These are phyloP conservation scores for Drosophila pachea DNA, from an alignment of 1,140 invertebrate species.

Conservation along the genomic window DNA sequence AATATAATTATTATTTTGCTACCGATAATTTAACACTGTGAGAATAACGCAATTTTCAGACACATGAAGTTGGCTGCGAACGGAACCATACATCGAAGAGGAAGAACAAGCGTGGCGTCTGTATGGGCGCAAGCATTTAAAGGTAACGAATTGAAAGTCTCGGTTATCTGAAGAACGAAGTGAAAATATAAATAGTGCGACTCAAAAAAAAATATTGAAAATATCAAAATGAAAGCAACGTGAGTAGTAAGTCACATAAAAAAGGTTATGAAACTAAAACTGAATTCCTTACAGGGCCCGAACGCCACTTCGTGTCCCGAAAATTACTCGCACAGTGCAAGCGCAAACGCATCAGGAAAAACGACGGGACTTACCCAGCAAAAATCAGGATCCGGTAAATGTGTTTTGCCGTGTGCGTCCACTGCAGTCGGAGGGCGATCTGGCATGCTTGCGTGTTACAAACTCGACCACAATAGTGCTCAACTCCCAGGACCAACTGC, in stretches of 20 bases:
- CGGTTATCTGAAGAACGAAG: background rate
- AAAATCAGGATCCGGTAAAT: conserved; percentile 83
- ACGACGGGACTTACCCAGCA: conserved; percentile 38
- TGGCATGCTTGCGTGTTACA: conserved; percentile 86
- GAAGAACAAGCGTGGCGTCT: conserved; percentile 60
- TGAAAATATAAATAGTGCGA: background rate
- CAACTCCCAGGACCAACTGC: conserved; percentile 83
- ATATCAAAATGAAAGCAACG: conserved; percentile 60
- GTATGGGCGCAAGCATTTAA: conserved; percentile 62
- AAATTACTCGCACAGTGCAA: conserved; percentile 46
- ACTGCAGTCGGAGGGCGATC: conserved; percentile 83
- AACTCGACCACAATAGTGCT: conserved; percentile 83
- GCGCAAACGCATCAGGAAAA: conserved; percentile 34
- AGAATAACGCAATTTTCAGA: conserved; percentile 4
- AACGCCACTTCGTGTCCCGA: conserved; percentile 66
- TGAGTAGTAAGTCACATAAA: conserved; percentile 33
- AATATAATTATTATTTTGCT: background rate
- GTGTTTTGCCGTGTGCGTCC: conserved; percentile 92
- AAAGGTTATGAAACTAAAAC: background rate
- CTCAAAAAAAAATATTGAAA: conserved; percentile 13
- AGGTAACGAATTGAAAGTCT: conserved; percentile 47
- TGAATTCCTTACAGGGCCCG: conserved; percentile 58
- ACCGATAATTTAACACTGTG: conserved; percentile 4
- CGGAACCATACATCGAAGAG: conserved; percentile 10
- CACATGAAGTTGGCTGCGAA: conserved; percentile 23